Evolutionary conservation across 2,113 vertebrate genomes (phyloP), one percentile per base, ranked within the genome.

Genomic region (Pterocles gutturalis): DNA sequence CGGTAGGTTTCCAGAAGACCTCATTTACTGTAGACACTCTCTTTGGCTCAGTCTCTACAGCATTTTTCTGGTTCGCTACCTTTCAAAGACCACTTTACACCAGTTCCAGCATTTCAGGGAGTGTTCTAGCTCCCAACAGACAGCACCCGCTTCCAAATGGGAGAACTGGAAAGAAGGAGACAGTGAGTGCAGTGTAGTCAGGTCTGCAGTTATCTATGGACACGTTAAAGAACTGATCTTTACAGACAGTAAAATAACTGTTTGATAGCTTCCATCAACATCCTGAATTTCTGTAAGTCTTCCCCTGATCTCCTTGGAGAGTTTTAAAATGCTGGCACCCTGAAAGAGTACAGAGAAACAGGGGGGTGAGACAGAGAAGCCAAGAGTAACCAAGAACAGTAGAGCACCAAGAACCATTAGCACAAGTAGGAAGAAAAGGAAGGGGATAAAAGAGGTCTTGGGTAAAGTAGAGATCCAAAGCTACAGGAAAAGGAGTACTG

Each of bases 131-230:
- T 61, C 41, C 28, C 18, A 62, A 58, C 5, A 80, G n/a, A 48
- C 33, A 80, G 49, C 1, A 1, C n/a, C 55, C 1, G 0, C 62
- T 84, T 75, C 48, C 78, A 55, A 12, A 46, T 1, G 3, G 13
- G n/a, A 67, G 79, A 58, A 67, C 11, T 3, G 0, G n/a, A 53
- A 64, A 69, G 43, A 51, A 19, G 9, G 21, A 51, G 10, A 70
- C 7, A 36, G 36, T 2, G 24, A 73, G 26, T 11, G 17, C 36
- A 72, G 14, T 14, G 49, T 10, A 58, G 38, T 41, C 43, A 65
- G 48, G 33, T 31, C 61, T 87, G 78, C 38, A 73, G 16, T 6
- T 29, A 18, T 22, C 43, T 58, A 9, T 3, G 7, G 58, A n/a
- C 16, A 64, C 48, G 18, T 54, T 72, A 73, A 72, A 89, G 48